Base-by-base conservation (phyloP, 2,888 invertebrate species). In the Ectobius pallidus region DNA sequence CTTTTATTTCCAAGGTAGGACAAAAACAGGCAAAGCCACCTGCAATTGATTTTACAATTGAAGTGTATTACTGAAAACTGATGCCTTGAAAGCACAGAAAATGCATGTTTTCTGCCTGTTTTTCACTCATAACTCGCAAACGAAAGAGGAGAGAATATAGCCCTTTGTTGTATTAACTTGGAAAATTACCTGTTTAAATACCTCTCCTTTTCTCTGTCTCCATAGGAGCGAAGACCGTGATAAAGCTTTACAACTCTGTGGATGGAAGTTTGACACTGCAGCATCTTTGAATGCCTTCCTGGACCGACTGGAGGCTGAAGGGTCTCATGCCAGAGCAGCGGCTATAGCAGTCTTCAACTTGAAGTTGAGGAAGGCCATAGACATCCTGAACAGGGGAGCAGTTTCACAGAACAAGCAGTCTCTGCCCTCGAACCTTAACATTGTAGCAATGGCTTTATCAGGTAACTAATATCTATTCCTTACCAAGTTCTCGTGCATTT, bases 281-380 rank as follows among this genome's bases (percentile, higher is more conserved):
- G 81, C 83, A 3, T 84, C 85, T 4, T 85, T 86, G 72, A 82
- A 81, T 75, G 78, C 81, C 65, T 89, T 89, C 75, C 81, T 91
- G n/a, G 88, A 89, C 68, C 86, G 90, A 78, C 85, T 95, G 49
- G 92, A 93, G 69, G 79, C 79, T 55, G 91, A 91, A 80, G 88
- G 90, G 81, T 87, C 90, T 78, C 89, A 90, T 84, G 89, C 92
- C 71, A 89, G 96, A 81, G 96, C 96, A 49, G 96, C 97, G 44
- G 95, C 97, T 73, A 91, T 97, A 72, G 93, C 95, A 63, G 91
- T 95, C 70, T 97, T 97, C 84, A 94, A 95, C 83, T 87, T 97
- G 78, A 91, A 93, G 81, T 87, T 97, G 77, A 89, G 91, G 72
- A 85, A 89, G 78, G 96, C 97, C 34, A 92, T 97, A 72, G 93